These are phyloP conservation scores for Crocodylus rhombifer DNA, from an alignment of 2,797 vertebrate genomes.

Conservation along the genomic window DNA sequence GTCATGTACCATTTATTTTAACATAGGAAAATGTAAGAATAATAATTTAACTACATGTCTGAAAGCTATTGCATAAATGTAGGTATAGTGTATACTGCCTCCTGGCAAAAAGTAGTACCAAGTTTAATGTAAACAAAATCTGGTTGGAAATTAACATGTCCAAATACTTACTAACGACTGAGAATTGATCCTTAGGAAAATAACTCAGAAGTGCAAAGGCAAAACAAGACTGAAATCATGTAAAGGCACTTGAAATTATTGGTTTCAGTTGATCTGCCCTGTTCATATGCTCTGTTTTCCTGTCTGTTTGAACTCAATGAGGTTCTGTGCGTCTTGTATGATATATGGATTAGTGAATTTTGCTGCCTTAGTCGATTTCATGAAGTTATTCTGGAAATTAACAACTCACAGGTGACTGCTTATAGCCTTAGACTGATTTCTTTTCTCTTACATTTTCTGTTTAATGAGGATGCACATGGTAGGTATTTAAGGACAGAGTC, in stretches of 20 bases:
- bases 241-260: constrained; percentile 60
- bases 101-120: neutral
- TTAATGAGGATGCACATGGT: neutral
- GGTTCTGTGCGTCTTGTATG: constrained; percentile 37
- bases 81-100: too few species aligned
- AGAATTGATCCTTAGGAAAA: constrained; percentile 57
- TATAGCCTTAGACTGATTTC: neutral
- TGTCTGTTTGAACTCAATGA: constrained; percentile 54
- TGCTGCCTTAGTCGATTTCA: neutral
- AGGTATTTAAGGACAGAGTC: neutral
- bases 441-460: neutral
- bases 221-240: constrained; percentile 68
- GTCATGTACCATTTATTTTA: too few species aligned
- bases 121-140: constrained; percentile 32
- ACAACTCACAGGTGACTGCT: constrained; percentile 24
- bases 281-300: constrained; percentile 60
- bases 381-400: constrained; percentile 1
- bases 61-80: too few species aligned
- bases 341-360: neutral
- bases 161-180: constrained; percentile 49
- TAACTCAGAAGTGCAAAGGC: constrained; percentile 60
- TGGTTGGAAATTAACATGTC: constrained; percentile 23
- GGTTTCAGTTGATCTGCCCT: constrained; percentile 38
- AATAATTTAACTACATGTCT: too few species aligned
- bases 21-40: too few species aligned